Base-by-base conservation (phyloP, 2,888 invertebrate species). In the Chironomus tentans region DNA sequence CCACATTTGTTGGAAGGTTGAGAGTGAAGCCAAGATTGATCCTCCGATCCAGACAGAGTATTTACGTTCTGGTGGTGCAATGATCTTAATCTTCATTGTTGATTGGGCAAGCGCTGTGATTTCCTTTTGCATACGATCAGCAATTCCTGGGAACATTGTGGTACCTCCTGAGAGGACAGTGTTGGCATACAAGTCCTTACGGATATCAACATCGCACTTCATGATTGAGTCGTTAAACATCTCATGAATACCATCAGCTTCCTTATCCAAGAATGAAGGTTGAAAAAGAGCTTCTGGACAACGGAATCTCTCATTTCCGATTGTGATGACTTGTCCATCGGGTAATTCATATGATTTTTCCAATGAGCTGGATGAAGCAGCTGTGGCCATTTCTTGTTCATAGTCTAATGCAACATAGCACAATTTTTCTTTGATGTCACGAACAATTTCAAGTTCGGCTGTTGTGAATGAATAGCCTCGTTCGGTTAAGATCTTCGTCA, bases 1-100 rank as follows among this genome's bases (percentile, higher is more conserved):
- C 94, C 94, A 94, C 94, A 94, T 94, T 87, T 93, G 93, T 84
- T 94, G 94, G 93, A 95, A 94, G 86, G 94, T 94, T 81, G 94
- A 94, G 80, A 94, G 88, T 79, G 94, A 94, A 78, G 94, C 94
- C 83, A 94, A 88, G 86, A 94, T 94, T 81, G 94, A 94, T 77
- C 94, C 94, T 83, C 94, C 94, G 87, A 94, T 94, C 94, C 94
- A 95, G 85, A 94, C 94, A 85, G 95, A 95, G 89, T 94, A 94
- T 87, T 95, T 94, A 88, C 94, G 91, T 87, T 95, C 94, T 80
- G 94, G 94, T 80, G 95, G 94, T 78, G 95, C 94, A 84, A 94
- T 94, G 85, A 95, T 94, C 87, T 94, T 95, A 86, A 94, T 94
- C 87, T 94, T 95, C 90, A 94, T 94, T 81, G 94, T 94, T 77